phyloP scores from a whole-genome alignment of 2,113 vertebrate species.

The Tragelaphus buxtoni region DNA sequence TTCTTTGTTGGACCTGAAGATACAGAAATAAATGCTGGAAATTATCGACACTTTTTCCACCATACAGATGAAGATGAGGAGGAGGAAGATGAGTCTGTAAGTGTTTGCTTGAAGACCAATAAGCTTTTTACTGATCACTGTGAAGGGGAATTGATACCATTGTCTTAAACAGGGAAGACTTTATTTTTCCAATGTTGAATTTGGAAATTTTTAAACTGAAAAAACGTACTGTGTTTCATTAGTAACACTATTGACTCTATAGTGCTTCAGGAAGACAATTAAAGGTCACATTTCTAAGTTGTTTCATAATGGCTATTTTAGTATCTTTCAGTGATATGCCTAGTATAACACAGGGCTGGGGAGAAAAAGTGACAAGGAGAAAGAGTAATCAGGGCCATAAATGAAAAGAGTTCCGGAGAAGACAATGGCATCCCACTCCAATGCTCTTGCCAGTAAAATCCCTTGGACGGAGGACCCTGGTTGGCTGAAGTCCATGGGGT shows the following conservation, averaged over 20 bases:
- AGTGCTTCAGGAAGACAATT: neutral
- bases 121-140: neutral
- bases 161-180: neutral
- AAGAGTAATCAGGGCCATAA: neutral
- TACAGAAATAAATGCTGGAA: slow-evolving; percentile 83
- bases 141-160: neutral
- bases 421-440: too few relatives aligned
- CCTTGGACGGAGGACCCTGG: too few relatives aligned
- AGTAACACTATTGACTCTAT: neutral
- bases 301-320: neutral
- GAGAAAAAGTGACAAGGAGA: neutral
- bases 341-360: neutral
- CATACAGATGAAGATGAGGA: slow-evolving; percentile 88
- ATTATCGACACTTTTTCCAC: slow-evolving; percentile 86
- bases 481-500: too few relatives aligned
- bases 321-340: neutral
- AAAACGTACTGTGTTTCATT: neutral
- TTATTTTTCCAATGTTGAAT: neutral
- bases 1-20: slow-evolving; percentile 91
- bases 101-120: slow-evolving; percentile 59
- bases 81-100: slow-evolving; percentile 91
- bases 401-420: neutral
- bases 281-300: neutral
- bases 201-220: neutral
- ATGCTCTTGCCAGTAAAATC: too few relatives aligned